Evolutionary conservation across 2,888 invertebrate genomes (phyloP), one percentile per base, ranked within the genome.

Genomic region (Euproctis similis): DNA sequence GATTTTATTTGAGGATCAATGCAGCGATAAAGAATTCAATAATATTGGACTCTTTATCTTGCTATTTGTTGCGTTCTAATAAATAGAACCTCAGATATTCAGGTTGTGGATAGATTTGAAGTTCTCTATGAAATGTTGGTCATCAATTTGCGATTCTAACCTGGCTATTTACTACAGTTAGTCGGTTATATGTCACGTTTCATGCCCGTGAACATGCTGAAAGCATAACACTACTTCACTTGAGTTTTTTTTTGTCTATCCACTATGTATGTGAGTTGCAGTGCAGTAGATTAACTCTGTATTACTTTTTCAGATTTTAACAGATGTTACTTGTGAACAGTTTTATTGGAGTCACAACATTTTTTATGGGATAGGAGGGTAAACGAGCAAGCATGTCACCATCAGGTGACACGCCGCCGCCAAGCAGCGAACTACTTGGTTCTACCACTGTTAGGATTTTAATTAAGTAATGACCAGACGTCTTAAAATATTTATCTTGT

Each of bases 91-190:
- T 35, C 44, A 28, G 22, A n/a, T 38, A 44, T 16, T 26, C 28
- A 31, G 39, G 30, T 46, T 36, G 42, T 36, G 12, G 11, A 24
- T 28, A 24, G 26, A 26, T 21, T 26, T 13, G 25, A 18, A 24
- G 45, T 44, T 36, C 7, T 1, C 0, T 26, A 40, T 39, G 40
- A 42, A 36, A 36, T 17, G 28, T 42, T 49, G 39, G 67, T 64
- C 75, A 75, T 76, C 71, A 76, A 70, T 72, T 66, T 47, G 55
- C 71, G 67, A 74, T 75, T 75, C 72, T 53, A 59, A n/a, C 50
- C 44, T 53, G 29, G 9, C 51, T 34, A 37, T 37, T 23, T 30
- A 7, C 8, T 60, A 60, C 50, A 38, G 49, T 53, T 60, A 61
- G 34, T 36, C 29, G 38, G 23, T 30, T 50, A 43, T 46, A 40